Conservation (phyloP, 2,113 vertebrate species). For the Sitta europaea region DNA sequence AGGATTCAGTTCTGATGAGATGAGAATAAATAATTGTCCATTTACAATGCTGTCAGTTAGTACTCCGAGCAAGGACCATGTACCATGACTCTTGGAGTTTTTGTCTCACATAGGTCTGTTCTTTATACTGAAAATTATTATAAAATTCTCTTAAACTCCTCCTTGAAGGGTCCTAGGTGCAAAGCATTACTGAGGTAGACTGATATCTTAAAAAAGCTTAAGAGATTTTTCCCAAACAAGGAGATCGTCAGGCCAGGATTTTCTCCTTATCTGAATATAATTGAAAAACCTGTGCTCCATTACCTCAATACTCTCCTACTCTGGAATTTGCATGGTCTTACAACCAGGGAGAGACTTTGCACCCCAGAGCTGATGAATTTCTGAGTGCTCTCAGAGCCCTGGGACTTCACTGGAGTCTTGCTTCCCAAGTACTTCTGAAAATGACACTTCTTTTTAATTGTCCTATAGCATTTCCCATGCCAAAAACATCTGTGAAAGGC, state of each 20-base stretch:
- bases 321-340: neutral
- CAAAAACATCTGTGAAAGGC: conserved; percentile 19
- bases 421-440: conserved; percentile 3
- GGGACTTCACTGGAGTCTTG: neutral
- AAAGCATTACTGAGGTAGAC: neutral
- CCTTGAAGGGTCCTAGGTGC: neutral
- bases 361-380: neutral
- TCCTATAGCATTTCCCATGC: neutral
- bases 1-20: neutral
- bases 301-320: neutral
- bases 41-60: neutral
- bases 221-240: neutral
- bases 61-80: neutral
- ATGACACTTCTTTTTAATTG: conserved; percentile 5
- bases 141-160: neutral
- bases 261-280: neutral
- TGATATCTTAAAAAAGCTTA: neutral
- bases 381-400: neutral
- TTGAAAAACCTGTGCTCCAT: neutral
- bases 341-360: neutral
- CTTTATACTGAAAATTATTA: neutral
- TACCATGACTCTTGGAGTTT: neutral
- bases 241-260: neutral
- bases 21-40: neutral
- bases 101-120: neutral